Percentiles rank a stretch among this genome's conserved stretches.
Evolutionary conservation across 2,797 vertebrate species (phyloP).

Genomic region (Xiphorhynchus erythropygius): DNA sequence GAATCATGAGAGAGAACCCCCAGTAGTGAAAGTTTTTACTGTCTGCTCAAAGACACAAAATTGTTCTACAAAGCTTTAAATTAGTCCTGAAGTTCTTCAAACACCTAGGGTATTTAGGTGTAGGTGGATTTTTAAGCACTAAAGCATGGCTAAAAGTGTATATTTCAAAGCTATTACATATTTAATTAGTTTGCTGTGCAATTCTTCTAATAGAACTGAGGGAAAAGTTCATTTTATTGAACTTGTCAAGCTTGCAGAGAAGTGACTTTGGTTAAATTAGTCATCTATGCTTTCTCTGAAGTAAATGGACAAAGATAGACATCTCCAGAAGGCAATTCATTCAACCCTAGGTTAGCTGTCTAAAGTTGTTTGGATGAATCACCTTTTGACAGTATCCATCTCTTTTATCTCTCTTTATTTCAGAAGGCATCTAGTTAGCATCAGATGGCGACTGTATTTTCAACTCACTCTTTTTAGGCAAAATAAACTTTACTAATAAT

Average conservation of each 20-base stretch:
- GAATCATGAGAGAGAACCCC: not conserved
- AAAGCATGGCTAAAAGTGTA: not conserved
- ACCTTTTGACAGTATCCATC: not conserved
- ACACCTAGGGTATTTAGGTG: not conserved
- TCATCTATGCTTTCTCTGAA: not conserved
- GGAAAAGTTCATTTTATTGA: not conserved
- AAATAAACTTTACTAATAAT: not conserved
- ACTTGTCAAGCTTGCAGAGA: not conserved
- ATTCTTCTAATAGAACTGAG: not conserved
- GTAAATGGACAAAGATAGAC: not conserved
- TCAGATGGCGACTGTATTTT: not conserved
- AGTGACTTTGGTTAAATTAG: conserved; percentile 19
- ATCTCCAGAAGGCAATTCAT: not conserved
- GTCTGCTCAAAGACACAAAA: not conserved
- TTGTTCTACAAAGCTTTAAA: not conserved
- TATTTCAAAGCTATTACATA: not conserved
- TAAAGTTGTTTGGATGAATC: not conserved
- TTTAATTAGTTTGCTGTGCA: not conserved
- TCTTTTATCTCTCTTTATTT: not conserved
- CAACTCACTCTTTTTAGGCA: not conserved
- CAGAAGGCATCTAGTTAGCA: not conserved
- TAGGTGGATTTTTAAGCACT: not conserved
- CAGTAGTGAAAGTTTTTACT: not conserved
- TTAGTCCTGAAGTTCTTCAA: not conserved
- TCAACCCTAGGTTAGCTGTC: not conserved